phyloP scores from a whole-genome alignment of 1,140 invertebrate species.

The Mercenaria mercenaria region DNA sequence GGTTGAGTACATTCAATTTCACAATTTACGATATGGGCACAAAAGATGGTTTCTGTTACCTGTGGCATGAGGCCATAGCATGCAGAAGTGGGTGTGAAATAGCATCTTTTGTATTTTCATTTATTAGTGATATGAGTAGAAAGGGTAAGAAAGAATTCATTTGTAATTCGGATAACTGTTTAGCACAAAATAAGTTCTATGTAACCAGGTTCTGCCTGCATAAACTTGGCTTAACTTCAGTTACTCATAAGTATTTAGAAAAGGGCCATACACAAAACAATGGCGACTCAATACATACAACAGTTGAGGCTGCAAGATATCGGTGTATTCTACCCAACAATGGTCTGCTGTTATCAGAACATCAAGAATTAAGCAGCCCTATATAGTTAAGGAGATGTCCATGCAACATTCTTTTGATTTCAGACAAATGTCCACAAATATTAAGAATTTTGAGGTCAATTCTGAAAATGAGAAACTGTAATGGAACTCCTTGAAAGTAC shows the following conservation, averaged over 20 bases:
- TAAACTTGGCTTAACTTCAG: not conserved
- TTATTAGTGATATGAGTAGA: not conserved
- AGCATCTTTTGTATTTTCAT: conserved; percentile 13
- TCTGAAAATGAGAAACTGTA: not conserved
- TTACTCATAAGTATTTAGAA: conserved; percentile 9
- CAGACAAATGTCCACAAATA: not conserved
- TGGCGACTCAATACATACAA: not conserved
- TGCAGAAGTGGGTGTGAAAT: conserved; percentile 17
- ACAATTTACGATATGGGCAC: conserved; percentile 26
- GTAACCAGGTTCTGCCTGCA: not conserved
- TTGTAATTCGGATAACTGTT: conserved; percentile 43
- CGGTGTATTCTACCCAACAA: not conserved
- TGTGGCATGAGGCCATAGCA: not conserved
- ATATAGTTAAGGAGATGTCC: not conserved
- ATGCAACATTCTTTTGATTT: not conserved
- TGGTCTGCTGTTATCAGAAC: conserved; percentile 21
- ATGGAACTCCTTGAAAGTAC: not conserved
- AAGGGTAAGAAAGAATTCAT: not conserved
- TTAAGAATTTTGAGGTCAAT: not conserved
- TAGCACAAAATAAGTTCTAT: conserved; percentile 16
- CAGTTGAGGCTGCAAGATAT: not conserved
- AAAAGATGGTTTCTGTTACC: not conserved
- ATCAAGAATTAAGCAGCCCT: not conserved
- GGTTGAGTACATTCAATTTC: conserved; percentile 41
- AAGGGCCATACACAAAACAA: conserved; percentile 23